These are phyloP conservation scores for Onychorhynchus coronatus DNA, from an alignment of 2,113 vertebrate species.

Conservation along the genomic window DNA sequence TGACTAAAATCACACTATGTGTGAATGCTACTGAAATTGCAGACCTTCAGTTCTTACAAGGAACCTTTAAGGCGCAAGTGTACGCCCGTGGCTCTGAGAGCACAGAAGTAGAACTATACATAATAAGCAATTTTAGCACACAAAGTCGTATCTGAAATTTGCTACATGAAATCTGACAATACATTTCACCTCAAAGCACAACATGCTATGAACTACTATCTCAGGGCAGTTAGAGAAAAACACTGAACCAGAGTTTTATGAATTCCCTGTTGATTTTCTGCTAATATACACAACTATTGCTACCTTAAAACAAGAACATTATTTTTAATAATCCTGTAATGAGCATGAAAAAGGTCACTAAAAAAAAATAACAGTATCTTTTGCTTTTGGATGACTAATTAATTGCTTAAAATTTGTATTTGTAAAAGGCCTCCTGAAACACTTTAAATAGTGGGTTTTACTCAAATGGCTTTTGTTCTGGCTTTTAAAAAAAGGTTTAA, in stretches of 20 bases:
- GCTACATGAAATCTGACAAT: background rate
- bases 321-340: background rate
- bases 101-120: background rate
- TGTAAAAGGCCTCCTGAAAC: background rate
- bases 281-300: background rate
- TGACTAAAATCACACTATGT: background rate
- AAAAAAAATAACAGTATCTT: background rate
- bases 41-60: background rate
- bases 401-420: background rate
- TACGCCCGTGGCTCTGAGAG: rapidly evolving
- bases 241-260: background rate
- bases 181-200: background rate
- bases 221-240: background rate
- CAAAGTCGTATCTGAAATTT: background rate
- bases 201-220: background rate
- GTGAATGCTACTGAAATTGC: too few relatives aligned
- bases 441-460: background rate
- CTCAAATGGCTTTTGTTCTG: background rate
- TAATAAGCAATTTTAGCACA: background rate
- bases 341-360: background rate
- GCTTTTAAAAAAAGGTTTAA: background rate
- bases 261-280: background rate
- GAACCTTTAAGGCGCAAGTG: background rate
- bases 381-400: background rate
- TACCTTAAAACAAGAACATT: background rate